A percentile compares a stretch with the other conserved stretches of the same genome.
Conservation (phyloP, 2,797 vertebrate genomes). For the Enteromius mattozi region DNA sequence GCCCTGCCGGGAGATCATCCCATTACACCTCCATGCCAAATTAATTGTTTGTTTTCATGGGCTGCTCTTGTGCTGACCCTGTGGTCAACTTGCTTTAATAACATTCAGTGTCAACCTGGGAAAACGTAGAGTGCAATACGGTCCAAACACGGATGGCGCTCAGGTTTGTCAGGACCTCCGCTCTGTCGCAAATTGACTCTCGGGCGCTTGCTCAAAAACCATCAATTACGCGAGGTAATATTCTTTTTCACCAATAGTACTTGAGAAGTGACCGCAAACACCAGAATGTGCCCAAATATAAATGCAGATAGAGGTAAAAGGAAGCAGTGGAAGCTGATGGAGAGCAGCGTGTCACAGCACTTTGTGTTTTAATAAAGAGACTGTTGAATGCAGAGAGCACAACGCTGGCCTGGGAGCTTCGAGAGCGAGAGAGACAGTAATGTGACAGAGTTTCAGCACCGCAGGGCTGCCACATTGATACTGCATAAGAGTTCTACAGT, state of each 20-base stretch:
- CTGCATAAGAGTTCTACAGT: constrained; percentile 63
- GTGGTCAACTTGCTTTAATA: constrained; percentile 63
- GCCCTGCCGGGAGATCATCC: constrained; percentile 73
- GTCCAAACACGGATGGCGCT: constrained; percentile 37
- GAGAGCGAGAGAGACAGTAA: constrained; percentile 55
- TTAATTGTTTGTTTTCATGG: constrained; percentile 79
- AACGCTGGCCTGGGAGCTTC: constrained; percentile 47
- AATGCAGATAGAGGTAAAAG: constrained; percentile 17
- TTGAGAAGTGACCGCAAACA: constrained; percentile 14
- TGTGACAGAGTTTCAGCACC: constrained; percentile 78
- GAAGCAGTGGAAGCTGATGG: constrained; percentile 17
- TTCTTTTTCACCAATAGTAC: constrained; percentile 19
- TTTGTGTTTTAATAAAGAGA: constrained; percentile 48
- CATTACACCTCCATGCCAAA: constrained; percentile 83
- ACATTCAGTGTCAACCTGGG: constrained; percentile 56
- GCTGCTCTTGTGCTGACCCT: constrained; percentile 66
- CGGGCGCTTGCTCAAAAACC: neutral
- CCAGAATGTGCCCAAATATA: constrained; percentile 4
- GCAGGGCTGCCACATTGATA: constrained; percentile 63
- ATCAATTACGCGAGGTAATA: constrained; percentile 12
- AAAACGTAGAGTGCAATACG: constrained; percentile 35
- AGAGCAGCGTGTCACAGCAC: constrained; percentile 7
- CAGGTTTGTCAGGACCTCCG: constrained; percentile 31
- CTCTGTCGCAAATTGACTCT: neutral
- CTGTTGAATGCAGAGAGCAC: constrained; percentile 19